phyloP scores from a whole-genome alignment of 2,797 vertebrate species.

The Spinus pinus region DNA sequence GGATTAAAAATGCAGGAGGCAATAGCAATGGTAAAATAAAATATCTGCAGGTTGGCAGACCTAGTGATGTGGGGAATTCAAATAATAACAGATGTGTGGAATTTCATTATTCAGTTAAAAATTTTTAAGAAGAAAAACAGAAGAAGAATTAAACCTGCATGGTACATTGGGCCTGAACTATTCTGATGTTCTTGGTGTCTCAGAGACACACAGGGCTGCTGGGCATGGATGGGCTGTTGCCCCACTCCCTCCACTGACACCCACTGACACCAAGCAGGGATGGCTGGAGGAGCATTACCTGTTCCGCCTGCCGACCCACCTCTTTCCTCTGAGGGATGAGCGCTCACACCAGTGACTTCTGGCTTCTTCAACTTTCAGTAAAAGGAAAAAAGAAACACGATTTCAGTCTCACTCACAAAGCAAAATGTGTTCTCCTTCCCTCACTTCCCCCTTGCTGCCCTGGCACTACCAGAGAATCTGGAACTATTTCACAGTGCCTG shows the following conservation, averaged over 20 bases:
- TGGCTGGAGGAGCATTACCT: conserved; percentile 44
- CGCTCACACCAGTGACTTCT: neutral
- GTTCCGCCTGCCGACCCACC: conserved; percentile 39
- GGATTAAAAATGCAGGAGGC: neutral
- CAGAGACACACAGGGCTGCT: neutral
- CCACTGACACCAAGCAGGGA: neutral
- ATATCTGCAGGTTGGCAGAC: neutral
- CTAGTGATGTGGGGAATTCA: neutral
- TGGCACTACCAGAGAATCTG: neutral
- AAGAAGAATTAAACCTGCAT: neutral
- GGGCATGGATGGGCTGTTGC: neutral
- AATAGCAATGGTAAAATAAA: neutral
- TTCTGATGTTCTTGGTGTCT: neutral
- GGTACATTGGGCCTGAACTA: neutral
- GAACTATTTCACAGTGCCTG: neutral
- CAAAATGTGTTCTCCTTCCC: neutral
- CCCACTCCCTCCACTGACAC: neutral
- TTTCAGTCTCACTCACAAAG: neutral
- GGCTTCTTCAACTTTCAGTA: conserved; percentile 16
- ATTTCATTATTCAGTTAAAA: neutral
- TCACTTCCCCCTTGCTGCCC: neutral
- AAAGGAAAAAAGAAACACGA: neutral
- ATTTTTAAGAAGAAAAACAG: neutral
- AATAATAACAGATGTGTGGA: neutral
- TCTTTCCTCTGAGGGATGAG: conserved; percentile 24